Percentiles rank a stretch among this genome's conserved stretches.
phyloP scores from a whole-genome alignment of 1,140 invertebrate species.

The Nilaparvata lugens region DNA sequence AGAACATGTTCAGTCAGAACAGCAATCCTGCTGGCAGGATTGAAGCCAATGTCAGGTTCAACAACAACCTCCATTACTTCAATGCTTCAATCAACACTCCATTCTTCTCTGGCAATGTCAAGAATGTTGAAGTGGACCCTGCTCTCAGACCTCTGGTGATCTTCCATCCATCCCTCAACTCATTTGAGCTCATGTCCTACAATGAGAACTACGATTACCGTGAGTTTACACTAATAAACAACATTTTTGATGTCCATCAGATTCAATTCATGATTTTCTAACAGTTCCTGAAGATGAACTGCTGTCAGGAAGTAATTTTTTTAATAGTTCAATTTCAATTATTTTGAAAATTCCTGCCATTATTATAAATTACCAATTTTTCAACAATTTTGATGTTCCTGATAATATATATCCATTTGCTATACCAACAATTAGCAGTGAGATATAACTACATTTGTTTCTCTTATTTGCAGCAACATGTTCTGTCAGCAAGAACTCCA shows the following conservation, averaged over 20 bases:
- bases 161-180: slow-evolving; percentile 36
- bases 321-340: no score
- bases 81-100: slow-evolving; percentile 38
- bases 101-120: slow-evolving; percentile 33
- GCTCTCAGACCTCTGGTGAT: slow-evolving; percentile 32
- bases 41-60: slow-evolving; percentile 35
- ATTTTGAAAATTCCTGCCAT: no score
- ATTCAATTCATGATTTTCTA: no score
- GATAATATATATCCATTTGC: no score
- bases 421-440: no score
- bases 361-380: no score
- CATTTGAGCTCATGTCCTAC: slow-evolving; percentile 34
- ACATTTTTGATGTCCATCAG: not conserved
- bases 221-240: not conserved
- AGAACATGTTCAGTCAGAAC: slow-evolving; percentile 20
- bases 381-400: no score
- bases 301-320: no score
- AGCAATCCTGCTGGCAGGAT: slow-evolving; percentile 37
- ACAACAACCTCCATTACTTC: slow-evolving; percentile 33
- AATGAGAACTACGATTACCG: slow-evolving; percentile 1
- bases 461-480: slow-evolving; percentile 42
- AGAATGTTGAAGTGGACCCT: slow-evolving; percentile 34
- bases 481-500: slow-evolving; percentile 42
- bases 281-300: no score
- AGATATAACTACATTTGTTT: no score